These are phyloP conservation scores for Okapia johnstoni DNA, from an alignment of 2,113 vertebrate genomes.

Conservation along the genomic window DNA sequence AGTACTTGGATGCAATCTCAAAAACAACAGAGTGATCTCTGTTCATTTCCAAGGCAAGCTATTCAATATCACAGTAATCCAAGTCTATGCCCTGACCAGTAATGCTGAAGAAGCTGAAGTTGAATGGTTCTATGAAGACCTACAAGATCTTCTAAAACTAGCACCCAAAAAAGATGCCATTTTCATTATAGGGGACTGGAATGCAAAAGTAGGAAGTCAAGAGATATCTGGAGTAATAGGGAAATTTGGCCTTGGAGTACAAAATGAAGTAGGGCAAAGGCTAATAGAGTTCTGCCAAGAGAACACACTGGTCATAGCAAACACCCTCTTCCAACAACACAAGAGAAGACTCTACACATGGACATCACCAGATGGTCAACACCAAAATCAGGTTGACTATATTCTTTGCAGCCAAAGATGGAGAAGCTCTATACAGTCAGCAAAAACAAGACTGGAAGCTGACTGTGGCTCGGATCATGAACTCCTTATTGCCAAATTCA, in stretches of 20 bases:
- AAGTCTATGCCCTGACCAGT: rapidly evolving
- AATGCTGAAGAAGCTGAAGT: neutral
- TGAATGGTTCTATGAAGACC: neutral
- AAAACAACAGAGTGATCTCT: neutral
- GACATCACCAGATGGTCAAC: neutral
- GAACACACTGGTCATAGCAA: neutral
- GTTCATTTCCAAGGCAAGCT: neutral
- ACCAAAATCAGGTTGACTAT: neutral
- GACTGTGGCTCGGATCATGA: neutral
- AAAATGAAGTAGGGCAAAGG: neutral
- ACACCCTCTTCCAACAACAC: neutral
- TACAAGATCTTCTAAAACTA: neutral
- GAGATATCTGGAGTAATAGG: neutral
- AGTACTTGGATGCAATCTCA: neutral
- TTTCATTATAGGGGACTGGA: neutral
- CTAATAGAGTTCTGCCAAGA: neutral
- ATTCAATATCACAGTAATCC: neutral
- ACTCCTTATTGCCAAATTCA: neutral
- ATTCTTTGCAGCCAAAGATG: neutral
- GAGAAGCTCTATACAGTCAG: neutral
- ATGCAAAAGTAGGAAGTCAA: neutral
- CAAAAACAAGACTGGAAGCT: neutral
- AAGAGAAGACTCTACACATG: neutral
- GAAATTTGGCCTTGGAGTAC: neutral
- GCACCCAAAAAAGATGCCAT: neutral